These are phyloP conservation scores for Coleophora flavipennella DNA, from an alignment of 2,888 invertebrate genomes.

Conservation along the genomic window DNA sequence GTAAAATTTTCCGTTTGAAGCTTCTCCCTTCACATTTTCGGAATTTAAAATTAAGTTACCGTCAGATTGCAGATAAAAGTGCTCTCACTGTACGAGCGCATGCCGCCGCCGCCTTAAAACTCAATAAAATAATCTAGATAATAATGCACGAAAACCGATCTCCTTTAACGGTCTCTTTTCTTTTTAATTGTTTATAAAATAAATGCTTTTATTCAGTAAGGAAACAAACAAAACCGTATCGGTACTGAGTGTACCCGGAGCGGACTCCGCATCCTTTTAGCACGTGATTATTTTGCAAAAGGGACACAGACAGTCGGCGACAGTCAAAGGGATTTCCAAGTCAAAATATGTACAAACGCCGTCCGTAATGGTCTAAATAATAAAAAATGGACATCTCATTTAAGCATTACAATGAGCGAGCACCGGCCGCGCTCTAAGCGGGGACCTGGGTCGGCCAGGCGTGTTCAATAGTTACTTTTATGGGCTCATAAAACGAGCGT, in stretches of 20 bases:
- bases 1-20: too few relatives aligned
- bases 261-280: constrained; percentile 24
- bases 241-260: neutral
- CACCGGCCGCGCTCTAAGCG: constrained; percentile 41
- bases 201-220: neutral
- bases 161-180: constrained; percentile 6
- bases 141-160: neutral
- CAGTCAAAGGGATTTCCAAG: constrained; percentile 40
- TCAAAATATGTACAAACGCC: constrained; percentile 69
- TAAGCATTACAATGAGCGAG: constrained; percentile 60
- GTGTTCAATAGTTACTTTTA: constrained; percentile 60
- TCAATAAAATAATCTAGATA: too few relatives aligned
- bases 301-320: constrained; percentile 35
- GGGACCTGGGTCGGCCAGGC: constrained; percentile 24
- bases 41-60: neutral
- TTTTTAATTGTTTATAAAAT: neutral
- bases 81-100: neutral
- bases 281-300: constrained; percentile 54
- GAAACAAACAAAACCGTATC: neutral
- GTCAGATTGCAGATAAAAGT: neutral
- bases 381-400: constrained; percentile 69
- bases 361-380: constrained; percentile 56
- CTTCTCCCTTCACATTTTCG: neutral
- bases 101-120: too few relatives aligned
- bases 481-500: constrained; percentile 51